Evolutionary conservation across 1,140 invertebrate genomes (phyloP).

Genomic region (Drosophila triauraria): DNA sequence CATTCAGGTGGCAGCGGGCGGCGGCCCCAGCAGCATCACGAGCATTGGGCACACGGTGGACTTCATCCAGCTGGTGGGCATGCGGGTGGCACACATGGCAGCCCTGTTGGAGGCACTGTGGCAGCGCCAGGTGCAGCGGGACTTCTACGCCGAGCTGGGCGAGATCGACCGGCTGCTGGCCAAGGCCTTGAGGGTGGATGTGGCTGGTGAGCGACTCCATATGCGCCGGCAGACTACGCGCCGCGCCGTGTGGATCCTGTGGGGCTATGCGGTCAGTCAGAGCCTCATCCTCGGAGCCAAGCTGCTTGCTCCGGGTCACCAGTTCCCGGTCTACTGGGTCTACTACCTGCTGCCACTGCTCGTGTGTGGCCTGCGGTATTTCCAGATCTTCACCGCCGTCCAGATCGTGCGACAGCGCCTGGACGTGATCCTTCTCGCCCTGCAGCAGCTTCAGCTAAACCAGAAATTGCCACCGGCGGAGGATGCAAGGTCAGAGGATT

Average conservation of each 20-base stretch:
- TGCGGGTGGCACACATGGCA: conserved; percentile 68
- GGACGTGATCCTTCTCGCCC: conserved; percentile 36
- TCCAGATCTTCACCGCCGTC: conserved; percentile 73
- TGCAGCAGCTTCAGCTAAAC: conserved; percentile 55
- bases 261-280: conserved; percentile 63
- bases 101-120: conserved; percentile 63
- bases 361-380: conserved; percentile 73
- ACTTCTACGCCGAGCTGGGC: conserved; percentile 51
- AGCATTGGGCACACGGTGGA: conserved; percentile 74
- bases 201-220: conserved; percentile 24
- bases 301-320: conserved; percentile 28
- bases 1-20: background rate
- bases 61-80: conserved; percentile 76
- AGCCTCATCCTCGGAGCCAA: conserved; percentile 59
- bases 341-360: conserved; percentile 70
- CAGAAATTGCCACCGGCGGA: background rate
- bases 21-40: conserved; percentile 26
- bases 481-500: background rate
- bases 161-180: conserved; percentile 71
- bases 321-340: conserved; percentile 68
- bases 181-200: conserved; percentile 50
- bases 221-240: conserved; percentile 29
- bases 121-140: conserved; percentile 41
- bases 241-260: conserved; percentile 51
- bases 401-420: conserved; percentile 60